phyloP scores from a whole-genome alignment of 2,888 invertebrate species.

The Cecidostiba fungosa region DNA sequence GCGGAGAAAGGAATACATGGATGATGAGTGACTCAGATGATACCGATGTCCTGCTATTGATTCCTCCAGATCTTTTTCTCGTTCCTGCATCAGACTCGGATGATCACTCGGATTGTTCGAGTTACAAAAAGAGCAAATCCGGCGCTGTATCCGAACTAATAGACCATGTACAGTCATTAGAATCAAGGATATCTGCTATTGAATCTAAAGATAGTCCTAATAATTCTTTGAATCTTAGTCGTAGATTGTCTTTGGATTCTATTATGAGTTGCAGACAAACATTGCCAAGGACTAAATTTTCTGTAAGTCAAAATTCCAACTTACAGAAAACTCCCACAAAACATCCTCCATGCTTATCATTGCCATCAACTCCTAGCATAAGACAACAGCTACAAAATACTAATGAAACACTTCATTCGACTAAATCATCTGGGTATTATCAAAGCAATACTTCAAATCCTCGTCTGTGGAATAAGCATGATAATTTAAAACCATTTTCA shows the following conservation, averaged over 20 bases:
- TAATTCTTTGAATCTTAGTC: constrained; percentile 64
- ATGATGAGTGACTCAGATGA: constrained; percentile 89
- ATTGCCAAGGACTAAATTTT: constrained; percentile 68
- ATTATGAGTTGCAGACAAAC: constrained; percentile 61
- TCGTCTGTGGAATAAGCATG: constrained; percentile 70
- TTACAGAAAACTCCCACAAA: constrained; percentile 73
- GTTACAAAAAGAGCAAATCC: constrained; percentile 68
- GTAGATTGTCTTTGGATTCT: constrained; percentile 54
- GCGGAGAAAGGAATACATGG: constrained; percentile 63
- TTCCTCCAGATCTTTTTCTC: constrained; percentile 89
- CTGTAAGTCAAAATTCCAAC: constrained; percentile 71
- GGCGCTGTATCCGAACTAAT: constrained; percentile 85
- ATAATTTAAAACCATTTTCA: constrained; percentile 67
- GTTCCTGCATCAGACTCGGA: constrained; percentile 84
- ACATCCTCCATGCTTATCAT: constrained; percentile 70
- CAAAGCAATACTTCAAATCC: constrained; percentile 67
- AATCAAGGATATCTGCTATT: constrained; percentile 81
- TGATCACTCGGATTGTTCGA: constrained; percentile 63
- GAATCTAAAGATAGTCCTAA: constrained; percentile 78
- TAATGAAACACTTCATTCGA: constrained; percentile 59
- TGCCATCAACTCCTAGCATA: constrained; percentile 74
- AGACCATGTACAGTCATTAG: constrained; percentile 84
- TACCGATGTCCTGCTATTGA: constrained; percentile 89
- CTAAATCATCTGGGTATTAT: constrained; percentile 36
- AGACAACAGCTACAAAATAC: constrained; percentile 59